Conservation (phyloP, 2,113 vertebrate species). For the Bungarus multicinctus region DNA sequence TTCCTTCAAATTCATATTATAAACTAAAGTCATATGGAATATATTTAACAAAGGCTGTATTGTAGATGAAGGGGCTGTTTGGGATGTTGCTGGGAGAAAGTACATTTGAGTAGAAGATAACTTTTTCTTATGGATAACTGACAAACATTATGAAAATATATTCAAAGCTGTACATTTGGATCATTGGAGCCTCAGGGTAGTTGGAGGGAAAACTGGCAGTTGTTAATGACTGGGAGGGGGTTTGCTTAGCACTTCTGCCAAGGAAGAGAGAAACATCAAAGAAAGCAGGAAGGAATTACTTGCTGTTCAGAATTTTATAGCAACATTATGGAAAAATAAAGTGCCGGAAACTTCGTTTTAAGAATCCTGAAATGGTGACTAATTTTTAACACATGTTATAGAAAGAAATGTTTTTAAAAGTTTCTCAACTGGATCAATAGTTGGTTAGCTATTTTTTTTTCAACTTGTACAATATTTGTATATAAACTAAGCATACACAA, state of each 20-base stretch:
- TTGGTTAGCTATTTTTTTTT: not conserved
- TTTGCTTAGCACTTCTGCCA: not conserved
- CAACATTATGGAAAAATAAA: constrained; percentile 14
- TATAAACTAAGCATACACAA: not conserved
- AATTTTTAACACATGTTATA: constrained; percentile 9
- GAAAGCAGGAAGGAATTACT: constrained; percentile 38
- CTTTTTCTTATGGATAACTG: not conserved
- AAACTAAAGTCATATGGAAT: not conserved
- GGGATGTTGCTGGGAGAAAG: not conserved
- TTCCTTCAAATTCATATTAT: not conserved
- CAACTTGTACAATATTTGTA: not conserved
- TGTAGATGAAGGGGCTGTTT: not conserved
- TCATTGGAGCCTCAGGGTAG: not conserved
- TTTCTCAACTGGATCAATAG: not conserved
- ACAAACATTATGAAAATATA: not conserved
- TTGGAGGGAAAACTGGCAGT: not conserved
- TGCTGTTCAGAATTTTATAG: not conserved
- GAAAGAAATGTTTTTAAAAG: not conserved
- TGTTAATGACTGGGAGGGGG: not conserved
- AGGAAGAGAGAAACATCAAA: constrained; percentile 30
- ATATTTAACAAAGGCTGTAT: not conserved
- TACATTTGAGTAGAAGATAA: not conserved
- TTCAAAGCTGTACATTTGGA: not conserved
- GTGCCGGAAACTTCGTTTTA: constrained; percentile 3
- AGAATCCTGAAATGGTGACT: constrained; percentile 25